A percentile compares a stretch with the other conserved stretches of the same genome.
Conservation (phyloP, 2,113 vertebrate species). For the Hydropotes inermis region DNA sequence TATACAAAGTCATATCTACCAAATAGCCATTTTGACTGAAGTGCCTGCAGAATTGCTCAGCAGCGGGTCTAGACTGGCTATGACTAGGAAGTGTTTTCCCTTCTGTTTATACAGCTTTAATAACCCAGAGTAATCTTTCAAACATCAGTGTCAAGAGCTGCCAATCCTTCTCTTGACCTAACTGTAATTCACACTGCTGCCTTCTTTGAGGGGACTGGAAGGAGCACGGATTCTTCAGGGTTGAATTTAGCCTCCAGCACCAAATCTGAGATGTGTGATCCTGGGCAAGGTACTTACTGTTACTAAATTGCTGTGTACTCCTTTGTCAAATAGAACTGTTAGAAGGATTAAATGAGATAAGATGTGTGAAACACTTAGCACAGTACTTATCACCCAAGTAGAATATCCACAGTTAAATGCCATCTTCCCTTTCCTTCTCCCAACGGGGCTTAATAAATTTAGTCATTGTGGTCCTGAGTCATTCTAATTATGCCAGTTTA, state of each 20-base stretch:
- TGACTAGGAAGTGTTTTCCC: neutral
- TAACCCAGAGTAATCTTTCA: neutral
- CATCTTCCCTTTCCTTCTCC: neutral
- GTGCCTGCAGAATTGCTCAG: neutral
- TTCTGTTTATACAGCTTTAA: neutral
- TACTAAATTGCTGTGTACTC: neutral
- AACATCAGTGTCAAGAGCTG: neutral
- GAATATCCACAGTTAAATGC: neutral
- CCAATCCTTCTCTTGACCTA: neutral
- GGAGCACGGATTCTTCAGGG: neutral
- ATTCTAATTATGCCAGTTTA: constrained; percentile 13
- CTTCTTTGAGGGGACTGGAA: neutral
- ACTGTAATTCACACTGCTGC: neutral
- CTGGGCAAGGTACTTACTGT: neutral
- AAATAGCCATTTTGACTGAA: neutral
- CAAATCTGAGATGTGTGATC: neutral
- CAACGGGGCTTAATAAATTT: neutral
- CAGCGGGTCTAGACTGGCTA: neutral
- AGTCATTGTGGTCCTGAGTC: neutral
- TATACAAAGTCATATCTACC: neutral
- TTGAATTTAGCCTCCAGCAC: neutral
- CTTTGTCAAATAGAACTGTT: neutral
- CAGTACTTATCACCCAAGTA: neutral
- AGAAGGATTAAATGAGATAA: constrained; percentile 25
- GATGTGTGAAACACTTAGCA: neutral